phyloP scores from a whole-genome alignment of 2,113 vertebrate species.

The Festucalex cinctus region DNA sequence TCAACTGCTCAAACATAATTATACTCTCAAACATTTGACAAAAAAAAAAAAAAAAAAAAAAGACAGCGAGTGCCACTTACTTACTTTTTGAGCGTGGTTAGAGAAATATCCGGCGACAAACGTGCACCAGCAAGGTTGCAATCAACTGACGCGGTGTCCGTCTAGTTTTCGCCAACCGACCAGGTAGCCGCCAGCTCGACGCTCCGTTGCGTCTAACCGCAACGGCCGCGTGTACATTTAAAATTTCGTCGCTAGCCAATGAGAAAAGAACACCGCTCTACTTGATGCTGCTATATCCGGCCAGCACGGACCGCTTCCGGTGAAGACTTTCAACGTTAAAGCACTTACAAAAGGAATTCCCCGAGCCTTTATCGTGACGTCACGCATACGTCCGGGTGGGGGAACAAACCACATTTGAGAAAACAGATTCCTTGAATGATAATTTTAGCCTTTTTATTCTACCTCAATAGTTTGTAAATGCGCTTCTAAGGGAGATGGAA shows the following conservation, averaged over 20 bases:
- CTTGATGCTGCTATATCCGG: neutral
- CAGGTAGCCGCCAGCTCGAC: neutral
- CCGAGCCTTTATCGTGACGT: no score
- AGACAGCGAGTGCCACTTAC: neutral
- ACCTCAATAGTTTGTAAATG: no score
- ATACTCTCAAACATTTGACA: no score
- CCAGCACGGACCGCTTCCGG: neutral
- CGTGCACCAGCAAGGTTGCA: neutral
- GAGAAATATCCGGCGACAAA: neutral
- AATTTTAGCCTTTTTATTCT: no score
- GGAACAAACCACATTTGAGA: neutral
- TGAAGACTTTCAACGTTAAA: constrained; percentile 33
- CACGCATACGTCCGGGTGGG: neutral
- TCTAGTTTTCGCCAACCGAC: neutral
- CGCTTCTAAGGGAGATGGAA: no score
- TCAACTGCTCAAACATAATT: neutral
- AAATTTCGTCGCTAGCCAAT: constrained; percentile 74
- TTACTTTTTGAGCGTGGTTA: neutral
- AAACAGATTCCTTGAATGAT: no score
- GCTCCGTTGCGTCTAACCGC: neutral
- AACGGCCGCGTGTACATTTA: constrained; percentile 60
- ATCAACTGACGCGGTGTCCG: neutral
- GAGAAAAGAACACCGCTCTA: constrained; percentile 2
- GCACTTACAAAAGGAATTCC: rapidly evolving
- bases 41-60: neutral